phyloP scores from a whole-genome alignment of 1,140 invertebrate species.

The Tetragnatha versicolor region DNA sequence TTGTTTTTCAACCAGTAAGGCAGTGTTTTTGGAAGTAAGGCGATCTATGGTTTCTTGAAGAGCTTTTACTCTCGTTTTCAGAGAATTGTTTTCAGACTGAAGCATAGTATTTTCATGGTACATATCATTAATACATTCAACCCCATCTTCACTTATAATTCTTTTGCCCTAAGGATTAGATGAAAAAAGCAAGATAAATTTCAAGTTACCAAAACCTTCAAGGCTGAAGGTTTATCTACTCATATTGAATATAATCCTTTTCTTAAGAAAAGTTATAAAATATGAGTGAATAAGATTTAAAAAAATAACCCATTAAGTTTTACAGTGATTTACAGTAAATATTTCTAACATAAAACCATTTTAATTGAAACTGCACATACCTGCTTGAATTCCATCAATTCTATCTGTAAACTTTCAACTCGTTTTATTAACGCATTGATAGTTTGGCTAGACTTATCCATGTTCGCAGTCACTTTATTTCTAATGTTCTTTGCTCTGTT shows the following conservation, averaged over 20 bases:
- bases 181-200: neutral
- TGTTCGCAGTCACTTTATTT: slow-evolving; percentile 91
- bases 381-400: slow-evolving; percentile 93
- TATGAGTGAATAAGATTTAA: too few relatives aligned
- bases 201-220: neutral
- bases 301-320: too few relatives aligned
- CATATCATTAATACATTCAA: slow-evolving; percentile 88
- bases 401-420: slow-evolving; percentile 86
- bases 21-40: slow-evolving; percentile 79
- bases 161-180: slow-evolving; percentile 47
- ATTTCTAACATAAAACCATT: neutral
- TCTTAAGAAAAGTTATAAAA: too few relatives aligned
- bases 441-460: slow-evolving; percentile 94
- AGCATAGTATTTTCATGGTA: slow-evolving; percentile 95
- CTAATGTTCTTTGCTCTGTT: slow-evolving; percentile 96
- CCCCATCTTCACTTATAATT: slow-evolving; percentile 84
- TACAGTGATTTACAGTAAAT: too few relatives aligned
- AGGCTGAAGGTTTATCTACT: neutral
- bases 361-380: slow-evolving; percentile 61
- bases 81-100: slow-evolving; percentile 83
- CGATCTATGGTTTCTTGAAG: slow-evolving; percentile 91
- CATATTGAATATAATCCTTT: too few relatives aligned
- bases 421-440: slow-evolving; percentile 85
- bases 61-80: slow-evolving; percentile 87
- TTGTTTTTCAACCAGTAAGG: slow-evolving; percentile 81